phyloP scores from a whole-genome alignment of 2,888 invertebrate species.

The Chelonus formosanus region DNA sequence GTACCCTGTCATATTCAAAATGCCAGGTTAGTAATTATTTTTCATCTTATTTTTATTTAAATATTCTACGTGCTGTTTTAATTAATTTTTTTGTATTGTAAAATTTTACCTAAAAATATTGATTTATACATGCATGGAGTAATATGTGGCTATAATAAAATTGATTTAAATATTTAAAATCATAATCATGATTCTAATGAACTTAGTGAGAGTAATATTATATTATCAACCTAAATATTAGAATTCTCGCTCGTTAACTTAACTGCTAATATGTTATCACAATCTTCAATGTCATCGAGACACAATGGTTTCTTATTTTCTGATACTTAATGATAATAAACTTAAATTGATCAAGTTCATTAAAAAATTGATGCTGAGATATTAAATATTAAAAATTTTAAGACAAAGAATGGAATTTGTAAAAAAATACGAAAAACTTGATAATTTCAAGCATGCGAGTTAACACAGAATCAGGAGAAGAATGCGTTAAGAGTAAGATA shows the following conservation, averaged over 20 bases:
- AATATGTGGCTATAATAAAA: too few species aligned
- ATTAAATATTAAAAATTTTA: constrained; percentile 10
- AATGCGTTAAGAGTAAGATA: constrained; percentile 36
- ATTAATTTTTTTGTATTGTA: too few species aligned
- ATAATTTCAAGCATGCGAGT: constrained; percentile 22
- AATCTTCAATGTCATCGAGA: constrained; percentile 1
- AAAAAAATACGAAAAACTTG: constrained; percentile 3
- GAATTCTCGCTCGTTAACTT: background rate
- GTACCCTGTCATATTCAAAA: too few species aligned
- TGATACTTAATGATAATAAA: background rate
- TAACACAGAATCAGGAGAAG: constrained; percentile 29
- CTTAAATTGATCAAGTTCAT: background rate
- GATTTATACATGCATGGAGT: too few species aligned
- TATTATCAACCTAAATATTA: too few species aligned
- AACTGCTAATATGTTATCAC: background rate
- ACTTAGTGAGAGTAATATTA: too few species aligned
- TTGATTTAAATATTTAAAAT: too few species aligned
- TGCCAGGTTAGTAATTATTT: too few species aligned
- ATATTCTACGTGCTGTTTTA: too few species aligned
- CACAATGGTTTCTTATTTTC: background rate
- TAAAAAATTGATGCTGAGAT: background rate
- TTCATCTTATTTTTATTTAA: too few species aligned
- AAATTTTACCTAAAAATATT: too few species aligned
- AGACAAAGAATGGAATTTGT: background rate
- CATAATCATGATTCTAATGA: too few species aligned